A percentile compares a stretch with the other conserved stretches of the same genome.
Evolutionary conservation across 2,888 invertebrate genomes (phyloP).

Genomic region (Blera fallax): DNA sequence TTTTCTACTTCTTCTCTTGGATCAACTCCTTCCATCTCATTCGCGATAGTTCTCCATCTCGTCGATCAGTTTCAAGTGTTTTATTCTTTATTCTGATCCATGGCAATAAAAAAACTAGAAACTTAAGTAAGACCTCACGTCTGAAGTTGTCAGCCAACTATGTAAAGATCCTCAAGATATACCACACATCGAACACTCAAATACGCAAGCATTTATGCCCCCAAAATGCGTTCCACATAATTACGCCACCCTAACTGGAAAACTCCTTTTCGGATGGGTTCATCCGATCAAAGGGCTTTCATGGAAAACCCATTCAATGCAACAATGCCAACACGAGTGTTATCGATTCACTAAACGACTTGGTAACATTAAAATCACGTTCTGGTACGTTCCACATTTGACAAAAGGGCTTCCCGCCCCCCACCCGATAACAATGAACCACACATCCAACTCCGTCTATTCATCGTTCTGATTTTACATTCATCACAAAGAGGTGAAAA

Average conservation of each 20-base stretch:
- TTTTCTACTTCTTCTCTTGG: no score
- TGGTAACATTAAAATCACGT: slow-evolving; percentile 34
- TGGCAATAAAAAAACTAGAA: no score
- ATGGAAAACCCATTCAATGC: slow-evolving; percentile 33
- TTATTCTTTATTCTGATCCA: no score
- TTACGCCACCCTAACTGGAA: background rate
- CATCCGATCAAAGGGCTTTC: slow-evolving; percentile 31
- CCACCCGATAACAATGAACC: slow-evolving; percentile 47
- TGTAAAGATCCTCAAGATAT: no score
- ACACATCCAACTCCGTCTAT: slow-evolving; percentile 51
- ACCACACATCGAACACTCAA: background rate
- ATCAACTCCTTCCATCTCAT: no score
- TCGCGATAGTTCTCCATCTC: no score
- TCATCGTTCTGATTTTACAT: slow-evolving; percentile 40
- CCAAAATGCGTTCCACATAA: background rate
- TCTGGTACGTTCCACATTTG: slow-evolving; percentile 57
- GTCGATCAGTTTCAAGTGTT: no score
- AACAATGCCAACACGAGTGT: slow-evolving; percentile 35
- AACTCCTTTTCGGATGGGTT: background rate
- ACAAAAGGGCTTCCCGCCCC: slow-evolving; percentile 32
- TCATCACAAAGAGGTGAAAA: slow-evolving; percentile 53
- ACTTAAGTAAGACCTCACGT: no score
- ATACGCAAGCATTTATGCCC: background rate
- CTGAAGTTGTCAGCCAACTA: no score
- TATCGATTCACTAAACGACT: slow-evolving; percentile 51